Evolutionary conservation across 2,888 invertebrate species (phyloP), one percentile per base, ranked within the genome.

Genomic region (Xestia sexstrigata): DNA sequence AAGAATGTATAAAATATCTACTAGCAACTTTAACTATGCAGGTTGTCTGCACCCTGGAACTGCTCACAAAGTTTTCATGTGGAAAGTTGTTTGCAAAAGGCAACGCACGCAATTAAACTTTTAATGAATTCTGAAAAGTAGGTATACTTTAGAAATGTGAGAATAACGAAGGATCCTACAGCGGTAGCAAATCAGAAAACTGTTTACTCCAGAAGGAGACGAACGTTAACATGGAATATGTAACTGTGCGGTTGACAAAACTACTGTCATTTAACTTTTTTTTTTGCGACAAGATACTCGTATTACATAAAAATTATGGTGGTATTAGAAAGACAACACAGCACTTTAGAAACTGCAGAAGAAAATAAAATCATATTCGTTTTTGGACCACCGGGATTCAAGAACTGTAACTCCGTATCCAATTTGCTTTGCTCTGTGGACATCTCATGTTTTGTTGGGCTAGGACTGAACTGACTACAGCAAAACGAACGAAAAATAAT

Each of bases 361-460:
- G 15, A n/a, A 35, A 63, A 71, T 17, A 72, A 70, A 76, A 45
- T 52, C 26, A 3, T 58, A 13, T 74, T 70, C 23, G 67, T 84
- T 62, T 79, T 67, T 42, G 20, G 84, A 82, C 85, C 85, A 85
- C 82, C 83, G 71, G 47, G 76, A 45, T 76, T 74, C 58, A 45
- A 78, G 52, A 78, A 68, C 62, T 63, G 35, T 82, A 82, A 80
- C 78, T 81, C 71, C 83, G 87, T 65, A 87, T 78, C 82, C 83
- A 85, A 91, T 93, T 92, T 84, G 88, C 79, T 82, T 82, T 87
- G 90, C 91, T 74, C 85, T 76, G 79, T 84, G 88, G 90, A 76
- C 85, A 92, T 89, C 88, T 83, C 87, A 87, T 87, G 85, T 89
- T 90, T 88, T 91, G 92, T 95, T 94, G 93, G 91, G 92, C 92